Base-by-base conservation (phyloP, 2,113 vertebrate species). In the Quiscalus mexicanus region DNA sequence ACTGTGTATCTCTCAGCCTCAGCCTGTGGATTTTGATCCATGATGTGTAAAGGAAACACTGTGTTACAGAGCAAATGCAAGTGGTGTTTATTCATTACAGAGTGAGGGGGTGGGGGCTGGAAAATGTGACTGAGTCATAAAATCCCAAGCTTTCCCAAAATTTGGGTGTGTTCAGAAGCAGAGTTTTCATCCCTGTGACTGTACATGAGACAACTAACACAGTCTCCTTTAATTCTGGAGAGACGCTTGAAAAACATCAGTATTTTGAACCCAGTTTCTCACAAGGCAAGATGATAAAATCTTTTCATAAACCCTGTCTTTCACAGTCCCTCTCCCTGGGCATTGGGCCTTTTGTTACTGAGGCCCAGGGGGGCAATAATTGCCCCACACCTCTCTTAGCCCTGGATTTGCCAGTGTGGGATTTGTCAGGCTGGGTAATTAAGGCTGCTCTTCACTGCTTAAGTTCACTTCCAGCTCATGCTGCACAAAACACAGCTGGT, bases 121-220 rank as follows among this genome's bases (percentile, higher is more conserved):
- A 95, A 91, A 87, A 93, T 78, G 18, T 12, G 28, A 37, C 85
- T 93, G 95, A 95, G 68, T 97, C 92, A 96, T 60, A 86, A 92
- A 86, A 93, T 86, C 69, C 49, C 79, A 92, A 81, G 65, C 56
- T 94, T 90, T 95, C 80, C 87, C 76, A 78, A 94, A 90, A 90
- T 75, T 15, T 78, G 83, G 60, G 88, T 82, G 95, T 69, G 52
- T 88, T 89, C 68, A 89, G 65, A 81, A 71, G 62, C n/a, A 73
- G 35, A 59, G 39, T 86, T 93, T 92, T 80, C 58, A 39, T 45
- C 65, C 31, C 28, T 76, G 37, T 81, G 65, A 84, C 60, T 71
- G 18, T 73, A 28, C 39, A 3, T 39, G 53, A 92, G 55, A 74
- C 73, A 28, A 22, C 49, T 64, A 65, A 75, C 9, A 27, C 2